These are phyloP conservation scores for Sphinx pinastri DNA, from an alignment of 2,888 invertebrate species.

Conservation along the genomic window DNA sequence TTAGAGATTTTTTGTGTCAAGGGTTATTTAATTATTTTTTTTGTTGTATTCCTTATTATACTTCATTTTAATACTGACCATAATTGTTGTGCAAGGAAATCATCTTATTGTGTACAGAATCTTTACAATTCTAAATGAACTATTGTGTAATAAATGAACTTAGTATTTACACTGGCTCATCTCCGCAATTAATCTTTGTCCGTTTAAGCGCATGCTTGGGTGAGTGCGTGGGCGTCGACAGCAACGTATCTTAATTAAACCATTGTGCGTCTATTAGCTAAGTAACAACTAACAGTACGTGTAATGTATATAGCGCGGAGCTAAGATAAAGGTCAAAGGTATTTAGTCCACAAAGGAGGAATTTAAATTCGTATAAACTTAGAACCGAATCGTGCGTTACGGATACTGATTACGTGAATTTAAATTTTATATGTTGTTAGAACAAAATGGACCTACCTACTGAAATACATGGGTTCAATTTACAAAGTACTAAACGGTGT, in stretches of 20 bases:
- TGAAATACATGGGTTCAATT: conserved; percentile 2
- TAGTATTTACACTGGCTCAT: conserved; percentile 5
- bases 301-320: conserved; percentile 36
- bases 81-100: too few species aligned
- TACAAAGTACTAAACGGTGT: background rate
- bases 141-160: conserved; percentile 14
- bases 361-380: conserved; percentile 58
- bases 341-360: conserved; percentile 57
- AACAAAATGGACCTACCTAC: conserved; percentile 4
- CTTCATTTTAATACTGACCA: too few species aligned
- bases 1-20: too few species aligned
- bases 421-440: conserved; percentile 17
- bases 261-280: conserved; percentile 59
- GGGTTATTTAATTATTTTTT: too few species aligned
- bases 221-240: conserved; percentile 54
- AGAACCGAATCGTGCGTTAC: conserved; percentile 54
- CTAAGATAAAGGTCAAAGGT: conserved; percentile 64
- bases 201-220: conserved; percentile 40
- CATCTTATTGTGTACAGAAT: background rate
- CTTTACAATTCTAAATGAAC: conserved; percentile 9
- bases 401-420: conserved; percentile 38
- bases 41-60: too few species aligned
- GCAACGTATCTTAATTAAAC: conserved; percentile 68
- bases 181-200: conserved; percentile 20
- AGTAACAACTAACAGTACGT: conserved; percentile 48